Evolutionary conservation across 64 coral and sea anemone genomes (phyloP), one percentile per base, ranked within the genome.

Genomic region (Porites australiensis): DNA sequence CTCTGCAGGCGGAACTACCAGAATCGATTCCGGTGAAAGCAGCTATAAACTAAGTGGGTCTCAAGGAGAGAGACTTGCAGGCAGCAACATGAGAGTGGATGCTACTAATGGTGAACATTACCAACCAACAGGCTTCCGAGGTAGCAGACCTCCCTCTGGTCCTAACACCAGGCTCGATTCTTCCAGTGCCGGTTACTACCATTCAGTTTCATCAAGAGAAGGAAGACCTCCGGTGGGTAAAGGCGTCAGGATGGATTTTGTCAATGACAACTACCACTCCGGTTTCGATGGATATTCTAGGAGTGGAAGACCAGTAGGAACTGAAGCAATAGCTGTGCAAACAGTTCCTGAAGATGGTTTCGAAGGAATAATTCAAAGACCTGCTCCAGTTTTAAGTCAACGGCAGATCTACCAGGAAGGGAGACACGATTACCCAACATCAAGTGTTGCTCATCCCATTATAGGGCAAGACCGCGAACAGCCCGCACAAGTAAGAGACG

Each of bases 401-500:
- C 81, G 37, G 45, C 20, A 66, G 7, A 15, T 14, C 64, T 9
- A 51, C 61, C 45, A 69, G 8, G 58, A 69, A 18, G 51, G 81
- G 64, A 67, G 81, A 13, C 63, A 50, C 13, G 81, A 84, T 48
- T 84, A 84, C 69, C 44, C 61, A 11, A 68, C 61, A 11, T 84
- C 81, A 69, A 84, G 46, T 50, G 61, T 68, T 5, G 63, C 62
- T 84, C 46, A 84, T 51, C 9, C 62, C 44, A 84, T 19, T n/a
- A 68, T 45, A 84, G 4, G 61, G 5, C 81, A 84, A 84, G 81
- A 84, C 46, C 44, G 81, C 8, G 81, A 84, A 15, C 14, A 65
- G 8, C 63, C 27, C 2, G 11, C 53, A 7, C 81, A 68, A 45
- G 81, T 62, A 18, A 84, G 45, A 19, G 63, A 18, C 9, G 50